Evolutionary conservation across 2,797 vertebrate species (phyloP), one percentile per base, ranked within the genome.

Genomic region (Neosilurus mollespiculum): DNA sequence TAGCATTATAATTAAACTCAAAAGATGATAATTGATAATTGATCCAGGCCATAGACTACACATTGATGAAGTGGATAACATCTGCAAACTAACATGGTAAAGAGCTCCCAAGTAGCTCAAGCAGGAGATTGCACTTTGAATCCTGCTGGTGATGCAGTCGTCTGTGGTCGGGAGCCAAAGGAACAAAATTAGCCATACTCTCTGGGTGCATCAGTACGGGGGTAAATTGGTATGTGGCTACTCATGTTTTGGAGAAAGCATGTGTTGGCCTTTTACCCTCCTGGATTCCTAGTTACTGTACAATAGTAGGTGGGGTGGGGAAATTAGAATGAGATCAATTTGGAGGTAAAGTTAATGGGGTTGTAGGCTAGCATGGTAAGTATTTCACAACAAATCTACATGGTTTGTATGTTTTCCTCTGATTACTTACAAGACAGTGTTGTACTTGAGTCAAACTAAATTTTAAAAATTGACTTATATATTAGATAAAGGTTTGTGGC

Each of bases 341-440:
- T 78, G 22, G 59, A 37, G 67, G 16, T 20, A 9, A 1, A 8
- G n/a, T 8, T 43, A 9, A 49, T 2, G 10, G 26, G 12, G 30
- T 2, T 2, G 16, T 18, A 5, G 16, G 18, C 34, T 78, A 20
- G 77, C 61, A 86, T 82, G 87, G 87, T 87, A 86, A 86, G 87
- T 86, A 86, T 84, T 11, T 67, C 67, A 65, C 67, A 62, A 66
- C 79, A 58, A 58, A 76, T 10, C 12, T 84, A 56, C 76, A 80
- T 62, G 49, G 26, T 64, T 67, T 65, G n/a, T 65, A 30, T 2
- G 8, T 66, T 76, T 67, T 3, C 30, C 3, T 7, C n/a, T 9
- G 10, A 10, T 83, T 59, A 43, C 56, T 61, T 37, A 20, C 18
- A 43, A 43, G 22, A 30, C 0, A 15, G 43, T 24, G 1, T 56